Evolutionary conservation across 2,797 vertebrate genomes (phyloP).

Genomic region (Scolopax bukidnonensis): DNA sequence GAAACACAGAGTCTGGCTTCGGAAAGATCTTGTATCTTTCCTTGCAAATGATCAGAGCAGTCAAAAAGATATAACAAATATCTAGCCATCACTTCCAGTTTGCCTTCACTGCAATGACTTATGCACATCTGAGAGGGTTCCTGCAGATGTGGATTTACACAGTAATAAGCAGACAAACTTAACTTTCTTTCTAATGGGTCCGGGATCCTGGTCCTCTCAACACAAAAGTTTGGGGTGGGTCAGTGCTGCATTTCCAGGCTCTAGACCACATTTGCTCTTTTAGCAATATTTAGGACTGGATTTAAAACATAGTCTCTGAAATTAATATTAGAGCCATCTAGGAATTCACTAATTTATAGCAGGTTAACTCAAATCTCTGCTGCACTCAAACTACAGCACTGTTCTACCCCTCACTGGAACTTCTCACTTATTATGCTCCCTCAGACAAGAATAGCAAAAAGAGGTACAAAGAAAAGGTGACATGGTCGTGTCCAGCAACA

Average conservation of each 20-base stretch:
- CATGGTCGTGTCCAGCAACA: background rate
- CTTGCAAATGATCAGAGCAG: background rate
- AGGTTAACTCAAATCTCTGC: background rate
- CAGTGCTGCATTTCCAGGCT: background rate
- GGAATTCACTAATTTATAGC: background rate
- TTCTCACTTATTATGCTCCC: background rate
- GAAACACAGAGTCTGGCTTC: background rate
- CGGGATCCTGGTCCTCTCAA: background rate
- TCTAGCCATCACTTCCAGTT: background rate
- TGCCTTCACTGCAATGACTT: background rate
- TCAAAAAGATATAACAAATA: background rate
- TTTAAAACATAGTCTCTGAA: background rate
- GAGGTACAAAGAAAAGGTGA: background rate
- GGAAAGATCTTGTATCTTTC: background rate
- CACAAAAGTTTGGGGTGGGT: background rate
- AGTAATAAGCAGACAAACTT: background rate
- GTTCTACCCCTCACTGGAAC: background rate
- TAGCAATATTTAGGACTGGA: background rate
- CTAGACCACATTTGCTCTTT: background rate
- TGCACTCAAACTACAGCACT: background rate
- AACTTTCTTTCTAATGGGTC: background rate
- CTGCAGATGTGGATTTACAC: background rate
- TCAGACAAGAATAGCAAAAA: background rate
- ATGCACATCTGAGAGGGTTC: background rate
- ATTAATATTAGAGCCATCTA: background rate